These are phyloP conservation scores for Drosophila oshimai DNA, from an alignment of 1,140 invertebrate genomes.

Conservation along the genomic window DNA sequence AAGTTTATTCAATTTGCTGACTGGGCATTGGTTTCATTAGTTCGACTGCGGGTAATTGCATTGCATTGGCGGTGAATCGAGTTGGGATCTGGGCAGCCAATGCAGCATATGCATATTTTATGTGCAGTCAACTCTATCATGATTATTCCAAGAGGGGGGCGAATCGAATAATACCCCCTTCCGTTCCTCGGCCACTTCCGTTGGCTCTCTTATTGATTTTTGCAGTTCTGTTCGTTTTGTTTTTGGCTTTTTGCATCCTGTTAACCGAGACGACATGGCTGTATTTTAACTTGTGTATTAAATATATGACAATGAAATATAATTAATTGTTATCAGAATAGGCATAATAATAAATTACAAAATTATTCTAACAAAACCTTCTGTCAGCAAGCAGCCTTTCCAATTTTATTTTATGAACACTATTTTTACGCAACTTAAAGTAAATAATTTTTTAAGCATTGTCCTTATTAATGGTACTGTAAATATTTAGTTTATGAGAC, in stretches of 20 bases:
- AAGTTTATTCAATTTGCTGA: conserved; percentile 67
- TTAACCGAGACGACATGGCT: no score
- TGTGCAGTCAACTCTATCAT: conserved; percentile 39
- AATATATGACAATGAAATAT: no score
- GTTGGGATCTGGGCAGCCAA: conserved; percentile 6
- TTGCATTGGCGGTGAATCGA: conserved; percentile 11
- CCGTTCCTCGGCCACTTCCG: neutral
- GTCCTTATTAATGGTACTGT: no score
- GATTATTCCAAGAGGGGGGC: conserved; percentile 34
- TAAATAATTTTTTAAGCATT: no score
- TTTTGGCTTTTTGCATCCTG: neutral
- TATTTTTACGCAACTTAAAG: no score
- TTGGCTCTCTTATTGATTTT: conserved; percentile 40
- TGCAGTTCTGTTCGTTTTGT: conserved; percentile 12
- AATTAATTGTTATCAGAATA: no score
- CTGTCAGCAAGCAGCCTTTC: no score
- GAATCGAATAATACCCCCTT: neutral
- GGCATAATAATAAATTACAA: no score
- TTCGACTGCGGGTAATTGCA: conserved; percentile 14
- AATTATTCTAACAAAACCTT: no score
- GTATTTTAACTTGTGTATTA: no score
- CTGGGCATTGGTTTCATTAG: conserved; percentile 65
- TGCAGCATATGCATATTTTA: conserved; percentile 40
- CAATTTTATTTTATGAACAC: no score
- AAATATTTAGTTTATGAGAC: no score